Evolutionary conservation across 2,888 invertebrate species (phyloP), one percentile per base, ranked within the genome.

Genomic region (Caenorhabditis sulstoni): DNA sequence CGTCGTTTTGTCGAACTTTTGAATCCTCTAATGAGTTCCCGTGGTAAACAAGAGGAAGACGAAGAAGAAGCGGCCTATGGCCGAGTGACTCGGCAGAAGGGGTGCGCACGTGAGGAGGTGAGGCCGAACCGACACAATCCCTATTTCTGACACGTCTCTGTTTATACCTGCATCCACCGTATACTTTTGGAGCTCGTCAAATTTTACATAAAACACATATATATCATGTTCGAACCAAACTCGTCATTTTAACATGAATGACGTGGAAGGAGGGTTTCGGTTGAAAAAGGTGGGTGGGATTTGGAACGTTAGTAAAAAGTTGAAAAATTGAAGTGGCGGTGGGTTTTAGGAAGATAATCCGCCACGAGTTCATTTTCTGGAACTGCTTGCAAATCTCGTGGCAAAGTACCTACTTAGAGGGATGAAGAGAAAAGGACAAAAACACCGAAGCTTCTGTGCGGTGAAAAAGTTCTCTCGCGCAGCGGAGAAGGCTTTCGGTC

Each of bases 341-440:
- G 29, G 29, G 4, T 29, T 29, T 29, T 29, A 29, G 29, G 29
- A 3, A 67, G 58, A 59, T 58, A 58, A 52, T 58, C 58, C 50
- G 50, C 12, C 52, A 14, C 29, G 50, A 59, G 58, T 59, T 65
- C 45, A 8, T 45, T 70, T 55, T 45, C 47, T 20, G 39, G 59
- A 71, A 71, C 49, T 64, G 39, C 55, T 53, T 16, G 37, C 47
- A 20, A 64, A 61, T 70, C 53, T 55, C 59, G 37, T 61, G 37
- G 29, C 22, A 47, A 62, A 62, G 71, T 64, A 49, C 57, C 62
- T 71, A 64, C 71, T 71, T 71, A 64, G 55, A 47, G 35, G 47
- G 20, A 44, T 57, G 58, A 70, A 53, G 53, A 45, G 39, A 37
- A 45, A 35, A 57, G 16, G 35, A 41, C 37, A 62, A 64, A 64